Base-by-base conservation (phyloP, 2,888 invertebrate species). In the Saturnia pavonia region DNA sequence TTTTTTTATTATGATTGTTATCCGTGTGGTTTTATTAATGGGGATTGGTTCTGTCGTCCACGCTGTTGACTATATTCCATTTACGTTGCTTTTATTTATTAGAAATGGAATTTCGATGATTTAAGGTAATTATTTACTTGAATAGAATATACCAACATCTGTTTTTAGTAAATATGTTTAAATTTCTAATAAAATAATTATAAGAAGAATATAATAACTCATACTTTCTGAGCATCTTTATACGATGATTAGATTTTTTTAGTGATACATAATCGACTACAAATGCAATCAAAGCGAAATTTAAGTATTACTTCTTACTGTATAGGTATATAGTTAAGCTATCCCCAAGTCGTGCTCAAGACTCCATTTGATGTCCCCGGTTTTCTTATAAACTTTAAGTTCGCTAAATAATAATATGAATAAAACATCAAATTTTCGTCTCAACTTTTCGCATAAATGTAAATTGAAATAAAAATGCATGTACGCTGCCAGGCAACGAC, bases 391-490 rank as follows among this genome's bases (percentile, higher is more conserved):
- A 14, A 12, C 1, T 27, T 27, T 27, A 27, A 60, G 25, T 12
- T 60, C 14, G 2, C 25, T 25, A 25, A 57, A 57, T 11, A 25
- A 57, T 22, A 25, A 25, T 25, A 60, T 16, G 22, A 57, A 22
- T 57, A 25, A 60, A 60, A 60, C 4, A 27, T 60, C 69, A 19
- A 75, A 75, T 14, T 27, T 27, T 60, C 27, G 12, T 14, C 72
- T 78, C 72, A 79, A 78, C 81, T 78, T 77, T 78, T 79, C 79
- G 79, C 76, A 75, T 76, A 75, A 76, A 80, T 81, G 82, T 77
- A 85, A 85, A 88, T 87, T 86, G 86, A 88, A 85, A 88, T 85
- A 86, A 85, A 87, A 88, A 88, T 86, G 84, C 82, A 88, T 81
- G 83, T 82, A 82, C 78, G 82, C 83, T 84, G 84, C 83, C 80